phyloP scores from a whole-genome alignment of 2,888 invertebrate species.

The Xanthorhoe designata region DNA sequence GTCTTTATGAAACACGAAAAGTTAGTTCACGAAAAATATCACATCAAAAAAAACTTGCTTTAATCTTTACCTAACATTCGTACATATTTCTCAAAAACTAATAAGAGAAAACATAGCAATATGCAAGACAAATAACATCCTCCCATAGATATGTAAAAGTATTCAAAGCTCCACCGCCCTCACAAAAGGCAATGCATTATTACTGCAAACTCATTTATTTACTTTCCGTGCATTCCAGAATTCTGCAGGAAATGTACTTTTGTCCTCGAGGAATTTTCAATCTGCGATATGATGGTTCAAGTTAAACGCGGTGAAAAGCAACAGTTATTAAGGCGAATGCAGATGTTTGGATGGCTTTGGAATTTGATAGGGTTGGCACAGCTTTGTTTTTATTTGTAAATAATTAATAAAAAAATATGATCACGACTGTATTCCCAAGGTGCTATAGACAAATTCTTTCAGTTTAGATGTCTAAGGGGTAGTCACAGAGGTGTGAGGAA shows the following conservation, averaged over 20 bases:
- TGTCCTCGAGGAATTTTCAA: conserved; percentile 37
- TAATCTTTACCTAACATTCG: no score
- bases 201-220: conserved; percentile 20
- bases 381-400: no score
- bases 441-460: no score
- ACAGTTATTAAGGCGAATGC: conserved; percentile 59
- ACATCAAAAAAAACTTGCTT: no score
- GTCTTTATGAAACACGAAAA: no score
- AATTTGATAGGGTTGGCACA: conserved; percentile 50
- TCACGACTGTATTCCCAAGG: no score
- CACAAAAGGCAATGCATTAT: not conserved
- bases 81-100: no score
- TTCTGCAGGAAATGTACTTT: conserved; percentile 25
- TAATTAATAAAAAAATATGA: no score
- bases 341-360: conserved; percentile 50
- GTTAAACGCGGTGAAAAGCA: conserved; percentile 53
- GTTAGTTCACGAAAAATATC: no score
- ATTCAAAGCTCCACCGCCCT: not conserved
- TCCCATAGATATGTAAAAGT: not conserved
- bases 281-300: conserved; percentile 56
- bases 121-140: not conserved
- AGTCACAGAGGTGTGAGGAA: no score
- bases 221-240: conserved; percentile 16
- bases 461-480: no score
- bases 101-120: not conserved